Base-by-base conservation (phyloP, 2,888 invertebrate genomes). In the Protodeltote pygarga region DNA sequence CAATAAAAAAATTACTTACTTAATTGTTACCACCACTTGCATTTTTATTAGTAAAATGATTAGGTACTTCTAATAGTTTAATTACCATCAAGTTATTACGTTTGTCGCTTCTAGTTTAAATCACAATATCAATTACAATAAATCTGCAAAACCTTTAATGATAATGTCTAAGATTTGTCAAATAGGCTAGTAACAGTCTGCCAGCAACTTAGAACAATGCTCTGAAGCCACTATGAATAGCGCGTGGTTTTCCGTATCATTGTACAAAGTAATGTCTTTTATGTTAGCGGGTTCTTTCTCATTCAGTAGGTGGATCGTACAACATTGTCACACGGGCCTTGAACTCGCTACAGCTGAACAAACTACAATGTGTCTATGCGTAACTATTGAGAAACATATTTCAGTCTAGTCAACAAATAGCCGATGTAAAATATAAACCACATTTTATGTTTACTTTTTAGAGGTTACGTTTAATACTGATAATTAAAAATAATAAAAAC, bases 331-430 rank as follows among this genome's bases (percentile, higher is more conserved):
- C 65, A 39, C 73, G 78, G 81, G 83, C 89, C 89, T 89, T 89
- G 89, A 89, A 89, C 89, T 88, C 73, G 50, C 67, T 57, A 61
- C 85, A 84, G 79, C 85, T 86, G 85, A 79, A 73, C 76, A 81
- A 82, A 84, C 73, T 73, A 58, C 62, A 72, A 71, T 72, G 68
- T 62, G 64, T 63, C 67, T 71, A 54, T 59, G 57, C 53, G 66
- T 68, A 65, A 50, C 55, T 69, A 64, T 71, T 59, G 62, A 60
- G 48, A 65, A 70, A 72, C 70, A 65, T 51, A 58, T 67, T 66
- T 67, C 50, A 69, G 62, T 65, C 62, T 65, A 59, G 63, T 53
- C 33, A 32, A 71, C 65, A 45, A 60, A 61, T 31, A 52, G 24
- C 9, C 32, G 19, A 31, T 42, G 33, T 27, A 50, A 58, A 61